These are phyloP conservation scores for Lepilemur ruficaudatus DNA, from an alignment of 2,797 vertebrate genomes.

Conservation along the genomic window DNA sequence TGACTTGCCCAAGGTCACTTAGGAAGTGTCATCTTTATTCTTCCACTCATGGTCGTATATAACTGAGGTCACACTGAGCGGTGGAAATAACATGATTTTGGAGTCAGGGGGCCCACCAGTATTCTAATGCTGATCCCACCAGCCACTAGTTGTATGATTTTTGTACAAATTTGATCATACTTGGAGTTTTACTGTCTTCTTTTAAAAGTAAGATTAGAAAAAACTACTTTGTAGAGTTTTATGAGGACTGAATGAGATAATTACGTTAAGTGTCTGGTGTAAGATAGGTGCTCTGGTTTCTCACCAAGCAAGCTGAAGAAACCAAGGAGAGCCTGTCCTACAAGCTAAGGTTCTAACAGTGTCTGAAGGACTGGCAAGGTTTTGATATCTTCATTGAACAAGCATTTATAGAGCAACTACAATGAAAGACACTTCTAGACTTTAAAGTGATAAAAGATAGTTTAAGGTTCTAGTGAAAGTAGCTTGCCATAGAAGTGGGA, in stretches of 20 bases:
- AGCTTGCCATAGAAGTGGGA: background rate
- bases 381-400: background rate
- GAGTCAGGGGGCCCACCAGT: background rate
- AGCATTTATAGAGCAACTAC: background rate
- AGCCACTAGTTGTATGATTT: background rate
- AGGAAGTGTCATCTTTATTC: background rate
- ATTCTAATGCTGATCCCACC: background rate
- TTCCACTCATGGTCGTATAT: background rate
- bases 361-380: background rate
- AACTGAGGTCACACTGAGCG: background rate
- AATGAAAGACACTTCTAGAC: background rate
- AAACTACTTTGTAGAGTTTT: background rate
- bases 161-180: background rate
- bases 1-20: background rate
- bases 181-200: background rate
- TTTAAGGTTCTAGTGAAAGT: background rate
- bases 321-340: background rate
- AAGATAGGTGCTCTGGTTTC: background rate
- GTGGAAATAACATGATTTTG: background rate
- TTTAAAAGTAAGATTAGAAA: background rate
- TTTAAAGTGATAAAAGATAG: background rate
- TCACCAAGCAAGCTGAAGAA: background rate
- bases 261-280: background rate
- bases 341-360: background rate
- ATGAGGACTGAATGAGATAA: background rate